These are phyloP conservation scores for Microctenopoma lineatum DNA, from an alignment of 2,797 vertebrate genomes.

Conservation along the genomic window DNA sequence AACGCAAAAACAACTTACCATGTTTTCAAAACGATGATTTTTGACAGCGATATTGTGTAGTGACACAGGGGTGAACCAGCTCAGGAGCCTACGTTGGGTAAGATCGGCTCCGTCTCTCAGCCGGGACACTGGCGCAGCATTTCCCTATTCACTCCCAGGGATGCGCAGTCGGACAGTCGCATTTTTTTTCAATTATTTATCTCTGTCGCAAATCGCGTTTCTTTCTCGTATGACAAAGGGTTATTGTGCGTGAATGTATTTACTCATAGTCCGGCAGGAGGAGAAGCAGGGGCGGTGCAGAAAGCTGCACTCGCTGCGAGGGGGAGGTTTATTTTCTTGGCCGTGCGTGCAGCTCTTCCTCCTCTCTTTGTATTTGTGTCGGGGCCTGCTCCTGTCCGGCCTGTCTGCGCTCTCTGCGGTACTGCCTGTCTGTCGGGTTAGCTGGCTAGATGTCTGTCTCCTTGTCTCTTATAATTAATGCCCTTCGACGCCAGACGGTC, in stretches of 20 bases:
- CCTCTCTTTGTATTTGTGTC: constrained; percentile 77
- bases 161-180: constrained; percentile 84
- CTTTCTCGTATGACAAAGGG: constrained; percentile 65
- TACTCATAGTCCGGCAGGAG: constrained; percentile 49
- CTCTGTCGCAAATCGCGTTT: constrained; percentile 70
- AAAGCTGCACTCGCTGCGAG: constrained; percentile 48
- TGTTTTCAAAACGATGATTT: constrained; percentile 71
- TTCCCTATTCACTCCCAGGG: constrained; percentile 81
- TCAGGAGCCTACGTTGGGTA: constrained; percentile 53
- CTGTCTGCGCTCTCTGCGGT: constrained; percentile 82
- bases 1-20: constrained; percentile 77
- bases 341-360: constrained; percentile 67
- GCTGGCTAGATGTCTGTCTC: constrained; percentile 70
- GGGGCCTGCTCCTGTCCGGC: constrained; percentile 75
- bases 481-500: constrained; percentile 69
- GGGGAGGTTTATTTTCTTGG: constrained; percentile 70
- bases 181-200: constrained; percentile 80
- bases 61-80: constrained; percentile 45
- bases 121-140: constrained; percentile 82
- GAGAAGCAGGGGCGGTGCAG: constrained; percentile 41
- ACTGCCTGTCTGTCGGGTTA: constrained; percentile 67
- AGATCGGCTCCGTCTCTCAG: constrained; percentile 76
- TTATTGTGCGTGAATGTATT: constrained; percentile 60
- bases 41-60: constrained; percentile 65
- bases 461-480: constrained; percentile 79